Evolutionary conservation across 2,888 invertebrate genomes (phyloP).

Genomic region (Conomelus anceps): DNA sequence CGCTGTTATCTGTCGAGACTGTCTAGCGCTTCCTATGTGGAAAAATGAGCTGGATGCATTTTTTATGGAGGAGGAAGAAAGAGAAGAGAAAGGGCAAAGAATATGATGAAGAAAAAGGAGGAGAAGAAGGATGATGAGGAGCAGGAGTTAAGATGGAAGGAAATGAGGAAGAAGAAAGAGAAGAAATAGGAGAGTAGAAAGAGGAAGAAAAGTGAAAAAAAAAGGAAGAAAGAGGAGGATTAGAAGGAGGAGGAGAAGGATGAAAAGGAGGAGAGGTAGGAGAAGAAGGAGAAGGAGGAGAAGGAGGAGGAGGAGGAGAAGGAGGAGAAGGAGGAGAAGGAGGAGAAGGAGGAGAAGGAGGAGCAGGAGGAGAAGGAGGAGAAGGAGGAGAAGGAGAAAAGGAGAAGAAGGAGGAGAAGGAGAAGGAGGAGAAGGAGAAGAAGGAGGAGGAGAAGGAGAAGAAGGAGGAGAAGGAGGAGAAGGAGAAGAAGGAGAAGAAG

Average conservation of each 20-base stretch:
- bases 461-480: constrained; percentile 13
- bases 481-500: neutral
- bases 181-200: too few species aligned
- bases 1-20: too few species aligned
- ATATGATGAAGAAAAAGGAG: too few species aligned
- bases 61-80: too few species aligned
- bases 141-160: neutral
- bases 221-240: too few species aligned
- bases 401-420: constrained; percentile 32
- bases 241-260: neutral
- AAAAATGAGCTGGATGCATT: too few species aligned
- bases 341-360: constrained; percentile 18
- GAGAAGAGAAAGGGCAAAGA: too few species aligned
- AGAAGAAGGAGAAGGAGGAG: too few species aligned
- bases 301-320: neutral
- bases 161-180: neutral
- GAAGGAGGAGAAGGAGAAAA: constrained; percentile 35
- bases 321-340: neutral
- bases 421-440: constrained; percentile 27
- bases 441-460: constrained; percentile 21
- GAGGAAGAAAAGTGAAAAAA: too few species aligned
- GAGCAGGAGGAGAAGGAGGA: constrained; percentile 30
- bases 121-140: too few species aligned
- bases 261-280: neutral
- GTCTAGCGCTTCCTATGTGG: too few species aligned